Base-by-base conservation (phyloP, 2,113 vertebrate species). In the Castor canadensis region DNA sequence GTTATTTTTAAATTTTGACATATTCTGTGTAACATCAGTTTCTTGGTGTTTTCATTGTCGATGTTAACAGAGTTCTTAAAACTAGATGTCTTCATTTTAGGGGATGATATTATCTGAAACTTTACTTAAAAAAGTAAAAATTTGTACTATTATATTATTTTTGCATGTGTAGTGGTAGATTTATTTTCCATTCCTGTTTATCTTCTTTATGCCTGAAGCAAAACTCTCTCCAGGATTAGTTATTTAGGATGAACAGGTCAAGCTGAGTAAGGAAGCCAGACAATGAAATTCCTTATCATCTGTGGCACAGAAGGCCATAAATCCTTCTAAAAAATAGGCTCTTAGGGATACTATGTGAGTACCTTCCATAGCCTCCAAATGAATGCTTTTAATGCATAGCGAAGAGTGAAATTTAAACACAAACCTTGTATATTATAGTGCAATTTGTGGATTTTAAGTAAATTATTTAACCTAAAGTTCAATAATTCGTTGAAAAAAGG, bases 231-330 rank as follows among this genome's bases (percentile, higher is more conserved):
- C 38, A 75, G 86, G 60, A 93, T 96, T 93, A 88, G 75, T 94
- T 91, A 87, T 62, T 95, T 79, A 92, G 56, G 69, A 94, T 96
- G 69, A 94, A 85, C 95, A 96, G 85, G 88, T 94, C 85, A 96
- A 81, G 32, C 60, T 49, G 79, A 91, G 60, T 62, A 20, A 64
- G 85, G 60, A 92, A 95, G 82, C 24, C 43, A 89, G 58, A 84
- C 95, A 96, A 95, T 82, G 83, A 77, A 89, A 56, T 85, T 90
- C 40, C 84, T 97, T 97, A 96, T 97, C 95, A 83, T 88, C 71
- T 62, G 62, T 69, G 49, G 77, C 56, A 85, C 95, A 97, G 93
- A 66, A 94, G 67, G 81, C 35, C 47, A 87, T 87, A 92, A 96
- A 97, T 95, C 94, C 86, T 85, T 76, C 73, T 85, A 13, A 80